Conservation (phyloP, 1,140 invertebrate species). For the Asobara japonica region DNA sequence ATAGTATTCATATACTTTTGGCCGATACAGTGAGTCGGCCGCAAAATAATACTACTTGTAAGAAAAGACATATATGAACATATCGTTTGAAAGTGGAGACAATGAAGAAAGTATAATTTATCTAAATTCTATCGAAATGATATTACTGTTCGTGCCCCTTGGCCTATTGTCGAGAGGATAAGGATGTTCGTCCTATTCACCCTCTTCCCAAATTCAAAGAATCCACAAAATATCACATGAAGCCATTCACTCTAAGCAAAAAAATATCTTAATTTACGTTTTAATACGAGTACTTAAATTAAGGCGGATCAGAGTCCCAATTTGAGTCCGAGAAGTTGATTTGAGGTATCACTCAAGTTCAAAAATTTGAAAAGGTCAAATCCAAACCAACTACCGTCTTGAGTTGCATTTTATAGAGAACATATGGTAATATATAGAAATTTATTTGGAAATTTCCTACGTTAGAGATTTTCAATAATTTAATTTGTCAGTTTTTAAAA, state of each 20-base stretch:
- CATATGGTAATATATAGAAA: neutral
- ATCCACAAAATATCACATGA: too few species aligned
- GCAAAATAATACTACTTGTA: neutral
- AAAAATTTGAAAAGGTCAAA: neutral
- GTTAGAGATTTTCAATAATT: too few species aligned
- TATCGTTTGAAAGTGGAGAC: neutral
- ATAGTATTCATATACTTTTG: conserved; percentile 9
- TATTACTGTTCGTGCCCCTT: neutral
- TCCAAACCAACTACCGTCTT: too few species aligned
- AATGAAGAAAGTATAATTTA: neutral
- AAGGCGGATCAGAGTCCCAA: too few species aligned
- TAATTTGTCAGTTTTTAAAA: too few species aligned
- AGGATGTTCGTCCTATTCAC: neutral
- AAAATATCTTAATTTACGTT: too few species aligned
- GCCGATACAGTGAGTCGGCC: neutral
- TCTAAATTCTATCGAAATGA: conserved; percentile 3
- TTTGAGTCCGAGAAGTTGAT: too few species aligned
- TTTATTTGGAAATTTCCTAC: too few species aligned
- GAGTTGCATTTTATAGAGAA: neutral
- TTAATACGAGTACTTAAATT: too few species aligned
- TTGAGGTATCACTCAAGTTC: too few species aligned
- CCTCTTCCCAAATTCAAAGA: neutral
- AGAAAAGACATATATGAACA: neutral
- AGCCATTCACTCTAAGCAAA: neutral
- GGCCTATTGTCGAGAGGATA: neutral